Evolutionary conservation across 2,888 invertebrate species (phyloP).

Genomic region (Polyploca ridens): DNA sequence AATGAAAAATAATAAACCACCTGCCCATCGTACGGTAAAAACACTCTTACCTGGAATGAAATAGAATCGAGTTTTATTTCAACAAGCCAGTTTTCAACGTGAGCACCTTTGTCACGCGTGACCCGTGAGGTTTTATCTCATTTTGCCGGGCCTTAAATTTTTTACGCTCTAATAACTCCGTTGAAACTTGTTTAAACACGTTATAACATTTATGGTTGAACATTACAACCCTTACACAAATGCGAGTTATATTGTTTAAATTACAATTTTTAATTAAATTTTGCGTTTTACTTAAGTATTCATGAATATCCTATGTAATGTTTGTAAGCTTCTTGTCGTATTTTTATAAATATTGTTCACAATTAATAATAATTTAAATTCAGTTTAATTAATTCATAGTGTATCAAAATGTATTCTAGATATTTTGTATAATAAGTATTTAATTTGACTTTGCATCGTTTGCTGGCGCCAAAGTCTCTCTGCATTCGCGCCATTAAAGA

Average conservation of each 20-base stretch:
- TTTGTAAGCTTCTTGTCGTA: too few relatives aligned
- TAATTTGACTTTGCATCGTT: too few relatives aligned
- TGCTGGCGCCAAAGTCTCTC: too few relatives aligned
- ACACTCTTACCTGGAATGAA: conserved; percentile 1
- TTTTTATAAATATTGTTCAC: too few relatives aligned
- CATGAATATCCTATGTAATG: too few relatives aligned
- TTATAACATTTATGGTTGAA: conserved; percentile 20
- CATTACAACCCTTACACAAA: conserved; percentile 17
- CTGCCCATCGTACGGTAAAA: conserved; percentile 4
- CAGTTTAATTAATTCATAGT: too few relatives aligned
- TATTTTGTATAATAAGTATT: too few relatives aligned
- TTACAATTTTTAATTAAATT: background rate
- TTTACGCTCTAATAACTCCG: conserved; percentile 43
- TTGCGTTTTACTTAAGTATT: background rate
- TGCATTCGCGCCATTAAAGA: too few relatives aligned
- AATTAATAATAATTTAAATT: too few relatives aligned
- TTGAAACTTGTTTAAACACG: conserved; percentile 25
- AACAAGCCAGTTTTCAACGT: conserved; percentile 5
- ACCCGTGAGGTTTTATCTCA: conserved; percentile 40
- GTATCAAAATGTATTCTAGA: too few relatives aligned
- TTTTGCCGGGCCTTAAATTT: conserved; percentile 46
- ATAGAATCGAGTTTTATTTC: conserved; percentile 15
- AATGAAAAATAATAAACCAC: conserved; percentile 11
- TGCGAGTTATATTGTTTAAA: background rate
- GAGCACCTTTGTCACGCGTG: conserved; percentile 38